Percentiles rank a stretch among this genome's conserved stretches.
phyloP scores from a whole-genome alignment of 2,113 vertebrate species.

The Oryzias javanicus region DNA sequence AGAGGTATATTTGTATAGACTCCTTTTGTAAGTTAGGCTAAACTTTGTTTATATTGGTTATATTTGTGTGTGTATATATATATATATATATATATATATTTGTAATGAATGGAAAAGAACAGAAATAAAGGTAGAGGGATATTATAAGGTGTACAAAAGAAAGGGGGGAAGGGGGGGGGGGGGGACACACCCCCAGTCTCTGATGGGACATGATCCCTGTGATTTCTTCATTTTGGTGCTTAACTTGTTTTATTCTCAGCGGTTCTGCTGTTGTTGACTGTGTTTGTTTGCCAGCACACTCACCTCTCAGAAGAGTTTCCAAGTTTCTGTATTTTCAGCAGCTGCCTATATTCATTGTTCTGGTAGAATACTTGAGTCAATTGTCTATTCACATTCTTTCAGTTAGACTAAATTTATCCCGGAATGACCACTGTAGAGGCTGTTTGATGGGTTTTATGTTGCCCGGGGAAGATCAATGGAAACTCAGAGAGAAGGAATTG shows the following conservation, averaged over 20 bases:
- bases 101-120: too few relatives aligned
- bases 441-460: constrained; percentile 26
- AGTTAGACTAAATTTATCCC: constrained; percentile 7
- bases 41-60: too few relatives aligned
- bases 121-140: too few relatives aligned
- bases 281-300: constrained; percentile 7
- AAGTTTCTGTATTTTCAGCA: constrained; percentile 4
- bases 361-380: constrained; percentile 17
- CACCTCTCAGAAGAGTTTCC: constrained; percentile 8
- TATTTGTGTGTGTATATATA: too few relatives aligned
- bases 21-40: too few relatives aligned
- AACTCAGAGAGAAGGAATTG: constrained; percentile 32
- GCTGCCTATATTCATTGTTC: constrained; percentile 14
- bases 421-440: not conserved
- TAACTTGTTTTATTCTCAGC: not conserved
- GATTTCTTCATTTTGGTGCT: too few relatives aligned
- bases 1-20: too few relatives aligned
- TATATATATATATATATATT: too few relatives aligned
- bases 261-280: constrained; percentile 1
- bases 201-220: too few relatives aligned
- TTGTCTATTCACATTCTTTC: constrained; percentile 26
- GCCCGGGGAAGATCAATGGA: constrained; percentile 34
- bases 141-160: too few relatives aligned
- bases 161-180: too few relatives aligned
- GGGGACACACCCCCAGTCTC: too few relatives aligned